Percentiles rank a stretch among this genome's conserved stretches.
Evolutionary conservation across 2,113 vertebrate species (phyloP).

Genomic region (Gobius niger): DNA sequence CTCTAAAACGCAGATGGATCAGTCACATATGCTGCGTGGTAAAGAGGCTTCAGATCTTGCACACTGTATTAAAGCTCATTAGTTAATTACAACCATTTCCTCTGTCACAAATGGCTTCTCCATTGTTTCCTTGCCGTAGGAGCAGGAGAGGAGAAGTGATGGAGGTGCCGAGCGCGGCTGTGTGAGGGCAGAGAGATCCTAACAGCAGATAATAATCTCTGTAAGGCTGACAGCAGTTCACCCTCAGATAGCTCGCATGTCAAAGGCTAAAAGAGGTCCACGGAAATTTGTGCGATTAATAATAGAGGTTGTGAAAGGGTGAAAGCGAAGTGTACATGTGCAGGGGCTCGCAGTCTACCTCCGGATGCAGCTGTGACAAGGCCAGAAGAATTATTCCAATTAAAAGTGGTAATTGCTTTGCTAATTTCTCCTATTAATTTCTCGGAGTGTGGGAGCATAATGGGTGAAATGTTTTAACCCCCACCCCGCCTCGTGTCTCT

Average conservation of each 20-base stretch:
- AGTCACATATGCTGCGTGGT: neutral
- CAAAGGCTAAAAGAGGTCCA: slow-evolving; percentile 75
- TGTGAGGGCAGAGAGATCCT: slow-evolving; percentile 41
- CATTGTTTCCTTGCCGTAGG: slow-evolving; percentile 21
- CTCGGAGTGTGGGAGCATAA: slow-evolving; percentile 76
- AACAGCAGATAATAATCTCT: slow-evolving; percentile 59
- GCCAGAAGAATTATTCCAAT: slow-evolving; percentile 80
- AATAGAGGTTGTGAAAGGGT: slow-evolving; percentile 67
- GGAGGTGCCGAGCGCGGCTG: slow-evolving; percentile 20
- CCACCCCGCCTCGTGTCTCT: slow-evolving; percentile 46
- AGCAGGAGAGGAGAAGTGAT: slow-evolving; percentile 24
- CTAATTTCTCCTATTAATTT: slow-evolving; percentile 83
- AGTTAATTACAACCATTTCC: slow-evolving; percentile 38
- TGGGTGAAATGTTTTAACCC: slow-evolving; percentile 74
- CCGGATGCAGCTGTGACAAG: slow-evolving; percentile 79
- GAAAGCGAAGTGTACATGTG: slow-evolving; percentile 53
- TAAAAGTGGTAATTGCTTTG: slow-evolving; percentile 82
- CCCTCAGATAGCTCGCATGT: slow-evolving; percentile 69
- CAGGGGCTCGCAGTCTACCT: slow-evolving; percentile 57
- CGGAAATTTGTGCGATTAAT: slow-evolving; percentile 77
- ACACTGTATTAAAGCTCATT: slow-evolving; percentile 23
- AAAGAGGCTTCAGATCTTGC: slow-evolving; percentile 2
- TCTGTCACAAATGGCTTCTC: slow-evolving; percentile 13
- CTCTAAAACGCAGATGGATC: neutral
- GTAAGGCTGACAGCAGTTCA: slow-evolving; percentile 68